Percentiles rank a stretch among this genome's conserved stretches.
Conservation (phyloP, 2,888 invertebrate species). For the Pristionchus japonicus region DNA sequence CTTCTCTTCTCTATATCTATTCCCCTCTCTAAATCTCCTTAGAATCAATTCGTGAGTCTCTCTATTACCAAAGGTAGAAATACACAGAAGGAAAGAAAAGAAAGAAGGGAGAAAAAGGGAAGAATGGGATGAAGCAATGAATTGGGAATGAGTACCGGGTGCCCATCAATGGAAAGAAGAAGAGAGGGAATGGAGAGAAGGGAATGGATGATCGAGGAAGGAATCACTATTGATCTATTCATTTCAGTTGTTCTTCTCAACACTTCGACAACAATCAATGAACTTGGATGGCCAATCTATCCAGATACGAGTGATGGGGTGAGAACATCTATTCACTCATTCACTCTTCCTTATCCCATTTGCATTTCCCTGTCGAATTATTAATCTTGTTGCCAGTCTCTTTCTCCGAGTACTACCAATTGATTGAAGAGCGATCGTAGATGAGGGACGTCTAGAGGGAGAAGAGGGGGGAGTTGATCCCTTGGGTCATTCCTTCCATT, state of each 20-base stretch:
- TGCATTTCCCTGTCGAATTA: too few relatives aligned
- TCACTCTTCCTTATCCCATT: neutral
- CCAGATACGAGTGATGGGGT: neutral
- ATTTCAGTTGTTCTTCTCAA: conserved; percentile 14
- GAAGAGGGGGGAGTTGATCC: neutral
- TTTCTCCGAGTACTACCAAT: neutral
- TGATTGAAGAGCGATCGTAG: neutral
- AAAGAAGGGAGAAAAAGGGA: neutral
- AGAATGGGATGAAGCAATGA: conserved; percentile 38
- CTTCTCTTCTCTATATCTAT: neutral
- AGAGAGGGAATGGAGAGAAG: neutral
- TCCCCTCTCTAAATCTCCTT: neutral
- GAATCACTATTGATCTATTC: neutral
- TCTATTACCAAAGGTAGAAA: conserved; percentile 15
- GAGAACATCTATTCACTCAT: too few relatives aligned
- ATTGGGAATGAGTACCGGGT: conserved; percentile 38
- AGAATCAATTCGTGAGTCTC: neutral
- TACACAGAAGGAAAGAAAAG: conserved; percentile 16
- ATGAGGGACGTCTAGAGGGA: neutral
- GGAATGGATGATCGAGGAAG: neutral
- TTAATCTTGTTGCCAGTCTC: neutral
- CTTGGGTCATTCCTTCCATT: conserved; percentile 23
- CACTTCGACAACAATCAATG: conserved; percentile 6
- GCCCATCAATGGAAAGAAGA: neutral
- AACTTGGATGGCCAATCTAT: conserved; percentile 4